Percentiles rank a stretch among this genome's conserved stretches.
These are phyloP conservation scores for Spea bombifrons DNA, from an alignment of 2,113 vertebrate species.

Conservation along the genomic window DNA sequence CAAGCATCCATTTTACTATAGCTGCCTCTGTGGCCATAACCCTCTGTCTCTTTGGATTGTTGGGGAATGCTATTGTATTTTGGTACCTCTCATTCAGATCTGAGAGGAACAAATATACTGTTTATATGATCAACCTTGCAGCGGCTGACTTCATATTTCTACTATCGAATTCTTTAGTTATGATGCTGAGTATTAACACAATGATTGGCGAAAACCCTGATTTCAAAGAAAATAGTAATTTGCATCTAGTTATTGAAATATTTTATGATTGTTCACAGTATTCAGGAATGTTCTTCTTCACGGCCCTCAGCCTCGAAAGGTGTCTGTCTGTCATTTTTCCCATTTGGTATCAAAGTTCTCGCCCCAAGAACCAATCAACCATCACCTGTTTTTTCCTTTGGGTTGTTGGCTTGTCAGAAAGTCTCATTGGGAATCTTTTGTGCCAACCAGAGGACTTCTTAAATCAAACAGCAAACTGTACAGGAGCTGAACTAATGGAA, in stretches of 20 bases:
- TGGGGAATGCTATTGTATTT: constrained; percentile 26
- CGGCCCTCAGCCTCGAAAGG: constrained; percentile 3
- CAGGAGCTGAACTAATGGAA: constrained; percentile 20
- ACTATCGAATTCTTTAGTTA: background rate
- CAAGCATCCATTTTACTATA: background rate
- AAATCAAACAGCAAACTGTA: background rate
- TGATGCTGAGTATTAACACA: constrained; percentile 14
- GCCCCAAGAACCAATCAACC: background rate
- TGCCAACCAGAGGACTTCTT: constrained; percentile 19
- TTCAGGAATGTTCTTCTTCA: constrained; percentile 10
- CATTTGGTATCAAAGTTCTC: constrained; percentile 12
- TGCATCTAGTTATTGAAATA: background rate
- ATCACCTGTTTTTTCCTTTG: background rate
- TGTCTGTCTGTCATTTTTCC: constrained; percentile 21
- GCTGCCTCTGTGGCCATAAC: background rate
- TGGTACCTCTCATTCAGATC: constrained; percentile 36
- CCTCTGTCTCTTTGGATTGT: constrained; percentile 13
- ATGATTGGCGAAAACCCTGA: background rate
- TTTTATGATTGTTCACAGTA: constrained; percentile 13
- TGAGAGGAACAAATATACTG: constrained; percentile 16
- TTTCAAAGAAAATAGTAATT: background rate
- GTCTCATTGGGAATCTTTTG: constrained; percentile 51
- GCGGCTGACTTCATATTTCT: constrained; percentile 28
- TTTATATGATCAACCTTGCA: constrained; percentile 43
- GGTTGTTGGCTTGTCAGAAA: constrained; percentile 33